These are phyloP conservation scores for Palaemon carinicauda DNA, from an alignment of 1,140 invertebrate species.

Conservation along the genomic window DNA sequence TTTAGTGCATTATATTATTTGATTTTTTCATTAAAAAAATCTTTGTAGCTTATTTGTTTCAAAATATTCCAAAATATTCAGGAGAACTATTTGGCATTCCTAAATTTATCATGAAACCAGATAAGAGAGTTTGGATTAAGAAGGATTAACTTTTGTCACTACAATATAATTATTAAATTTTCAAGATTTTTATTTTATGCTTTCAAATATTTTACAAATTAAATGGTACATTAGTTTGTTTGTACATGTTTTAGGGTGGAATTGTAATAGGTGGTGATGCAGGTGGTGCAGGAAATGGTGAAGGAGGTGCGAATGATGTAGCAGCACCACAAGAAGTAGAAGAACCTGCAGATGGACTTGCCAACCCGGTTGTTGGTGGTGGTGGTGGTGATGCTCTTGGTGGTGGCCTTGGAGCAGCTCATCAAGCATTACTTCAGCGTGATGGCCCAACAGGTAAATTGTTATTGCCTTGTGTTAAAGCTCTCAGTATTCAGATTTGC, in stretches of 20 bases:
- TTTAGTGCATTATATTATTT: no score
- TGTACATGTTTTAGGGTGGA: constrained; percentile 27
- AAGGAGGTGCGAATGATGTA: neutral
- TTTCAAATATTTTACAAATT: neutral
- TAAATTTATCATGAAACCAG: no score
- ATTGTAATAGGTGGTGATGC: constrained; percentile 42
- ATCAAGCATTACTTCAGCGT: constrained; percentile 81
- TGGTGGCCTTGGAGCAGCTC: constrained; percentile 78
- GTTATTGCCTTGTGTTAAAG: neutral
- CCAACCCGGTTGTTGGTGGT: constrained; percentile 36
- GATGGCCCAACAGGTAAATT: constrained; percentile 73
- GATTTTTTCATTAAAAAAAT: no score
- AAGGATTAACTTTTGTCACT: no score
- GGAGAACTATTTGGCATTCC: no score
- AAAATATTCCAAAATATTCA: no score
- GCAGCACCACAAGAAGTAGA: neutral
- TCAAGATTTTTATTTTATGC: neutral
- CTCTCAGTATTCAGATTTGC: constrained; percentile 63
- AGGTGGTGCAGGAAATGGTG: neutral
- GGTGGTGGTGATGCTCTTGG: constrained; percentile 54
- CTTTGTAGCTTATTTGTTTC: no score
- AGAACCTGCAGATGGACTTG: constrained; percentile 6
- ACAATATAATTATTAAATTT: no score
- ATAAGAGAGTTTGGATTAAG: no score
- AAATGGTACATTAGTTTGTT: neutral